Evolutionary conservation across 2,888 invertebrate genomes (phyloP).

Genomic region (Catonia carolina): DNA sequence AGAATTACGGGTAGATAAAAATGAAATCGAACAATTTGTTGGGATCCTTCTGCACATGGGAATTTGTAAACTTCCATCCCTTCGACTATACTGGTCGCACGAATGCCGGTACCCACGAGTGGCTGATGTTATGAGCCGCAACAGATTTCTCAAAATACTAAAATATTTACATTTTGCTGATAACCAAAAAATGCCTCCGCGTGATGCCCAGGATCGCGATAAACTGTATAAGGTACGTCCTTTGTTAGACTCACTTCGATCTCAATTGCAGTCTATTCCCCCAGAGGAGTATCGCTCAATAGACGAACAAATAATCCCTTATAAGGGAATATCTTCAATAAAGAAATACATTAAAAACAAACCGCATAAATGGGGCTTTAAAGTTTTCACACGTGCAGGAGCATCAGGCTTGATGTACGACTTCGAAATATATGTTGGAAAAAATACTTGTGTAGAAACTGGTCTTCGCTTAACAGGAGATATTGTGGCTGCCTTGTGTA

Average conservation of each 20-base stretch:
- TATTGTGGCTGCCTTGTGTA: slow-evolving; percentile 30
- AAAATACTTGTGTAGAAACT: slow-evolving; percentile 29
- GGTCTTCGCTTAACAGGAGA: slow-evolving; percentile 33
- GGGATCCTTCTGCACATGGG: too few relatives aligned
- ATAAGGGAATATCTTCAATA: slow-evolving; percentile 32
- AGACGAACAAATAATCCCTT: slow-evolving; percentile 37
- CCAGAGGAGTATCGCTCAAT: slow-evolving; percentile 34
- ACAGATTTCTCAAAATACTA: slow-evolving; percentile 14
- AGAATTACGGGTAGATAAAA: too few relatives aligned
- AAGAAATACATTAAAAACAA: slow-evolving; percentile 28
- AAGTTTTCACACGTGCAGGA: slow-evolving; percentile 24
- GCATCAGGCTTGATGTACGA: slow-evolving; percentile 34
- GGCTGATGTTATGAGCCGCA: slow-evolving; percentile 23
- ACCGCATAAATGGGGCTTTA: slow-evolving; percentile 28
- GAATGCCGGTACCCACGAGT: slow-evolving; percentile 22
- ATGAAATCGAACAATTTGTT: too few relatives aligned
- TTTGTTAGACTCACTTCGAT: slow-evolving; percentile 25
- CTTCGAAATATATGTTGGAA: slow-evolving; percentile 37
- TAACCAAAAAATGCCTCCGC: slow-evolving; percentile 15
- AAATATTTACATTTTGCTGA: slow-evolving; percentile 26
- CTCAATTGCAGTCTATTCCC: slow-evolving; percentile 27
- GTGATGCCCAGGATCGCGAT: slow-evolving; percentile 27
- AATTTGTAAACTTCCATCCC: too few relatives aligned
- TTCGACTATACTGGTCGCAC: slow-evolving; percentile 23
- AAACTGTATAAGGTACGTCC: slow-evolving; percentile 31